phyloP scores from a whole-genome alignment of 2,797 vertebrate species.

The Crax fasciolata region DNA sequence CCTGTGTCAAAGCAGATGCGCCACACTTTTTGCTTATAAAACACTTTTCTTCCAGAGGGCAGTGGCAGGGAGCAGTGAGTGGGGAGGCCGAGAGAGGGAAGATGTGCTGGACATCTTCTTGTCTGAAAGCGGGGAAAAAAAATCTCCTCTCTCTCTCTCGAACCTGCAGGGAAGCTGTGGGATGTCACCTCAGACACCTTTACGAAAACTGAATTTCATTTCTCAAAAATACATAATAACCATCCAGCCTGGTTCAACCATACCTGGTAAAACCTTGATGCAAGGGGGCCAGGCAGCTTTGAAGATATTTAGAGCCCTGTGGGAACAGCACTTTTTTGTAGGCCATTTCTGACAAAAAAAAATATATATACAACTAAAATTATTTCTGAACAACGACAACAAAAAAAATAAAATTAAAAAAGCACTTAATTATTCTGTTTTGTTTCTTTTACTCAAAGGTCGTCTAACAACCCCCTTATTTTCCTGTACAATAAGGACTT shows the following conservation, averaged over 20 bases:
- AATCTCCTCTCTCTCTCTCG: slow-evolving; percentile 67
- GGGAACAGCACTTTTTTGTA: slow-evolving; percentile 80
- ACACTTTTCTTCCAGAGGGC: slow-evolving; percentile 35
- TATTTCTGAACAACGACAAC: slow-evolving; percentile 86
- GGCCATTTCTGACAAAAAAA: slow-evolving; percentile 87
- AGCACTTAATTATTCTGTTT: slow-evolving; percentile 84
- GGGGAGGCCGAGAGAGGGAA: neutral
- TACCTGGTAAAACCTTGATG: slow-evolving; percentile 83
- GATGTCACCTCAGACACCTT: slow-evolving; percentile 72
- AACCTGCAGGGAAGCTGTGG: slow-evolving; percentile 63
- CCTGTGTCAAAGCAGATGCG: slow-evolving; percentile 12
- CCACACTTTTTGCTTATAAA: slow-evolving; percentile 48
- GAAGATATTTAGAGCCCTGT: slow-evolving; percentile 78
- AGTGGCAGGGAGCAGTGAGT: neutral
- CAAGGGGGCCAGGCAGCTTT: slow-evolving; percentile 81
- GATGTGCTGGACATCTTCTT: slow-evolving; percentile 7
- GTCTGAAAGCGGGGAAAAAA: neutral
- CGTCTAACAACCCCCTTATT: slow-evolving; percentile 87
- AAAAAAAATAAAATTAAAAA: slow-evolving; percentile 74
- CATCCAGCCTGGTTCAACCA: slow-evolving; percentile 77
- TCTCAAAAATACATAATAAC: slow-evolving; percentile 68
- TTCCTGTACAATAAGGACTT: slow-evolving; percentile 93
- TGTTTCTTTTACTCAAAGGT: slow-evolving; percentile 89
- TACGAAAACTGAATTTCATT: slow-evolving; percentile 70
- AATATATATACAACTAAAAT: slow-evolving; percentile 91